Base-by-base conservation (phyloP, 2,113 vertebrate species). In the Scytalopus superciliaris region DNA sequence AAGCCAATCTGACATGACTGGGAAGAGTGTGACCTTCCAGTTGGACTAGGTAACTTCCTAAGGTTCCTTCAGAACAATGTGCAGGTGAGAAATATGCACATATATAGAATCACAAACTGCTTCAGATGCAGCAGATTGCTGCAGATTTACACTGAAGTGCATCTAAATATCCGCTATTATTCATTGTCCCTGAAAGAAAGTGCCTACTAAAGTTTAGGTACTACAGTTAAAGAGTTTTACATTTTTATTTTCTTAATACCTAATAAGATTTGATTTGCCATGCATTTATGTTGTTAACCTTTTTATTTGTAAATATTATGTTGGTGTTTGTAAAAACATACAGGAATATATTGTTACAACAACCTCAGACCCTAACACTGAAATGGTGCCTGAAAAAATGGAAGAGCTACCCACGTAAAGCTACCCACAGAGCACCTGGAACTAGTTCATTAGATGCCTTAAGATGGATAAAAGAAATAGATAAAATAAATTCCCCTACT, bases 1-100 rank as follows among this genome's bases (percentile, higher is more conserved):
- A 73, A 62, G 18, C 8, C 9, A 1, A 0, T 27, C 31, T 55
- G 33, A 55, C 12, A 33, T 0, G 0, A 78, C 23, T 55, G 35
- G 18, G 50, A 85, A 76, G 52, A 68, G 8, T 3, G 5, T 15
- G 6, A 37, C 27, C n/a, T 57, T 57, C 44, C 37, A 73, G 45
- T 1, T 72, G 37, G 39, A 74, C 10, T 8, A 17, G 12, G 22
- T 22, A 40, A 53, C 49, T 82, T 64, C 62, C 44, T 53, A 47
- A 67, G 6, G 10, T 27, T 57, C 25, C 66, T 78, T 78, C 35
- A 81, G 86, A 72, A 30, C 19, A 82, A 33, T 0, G 0, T 16
- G 47, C 42, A 27, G 18, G 39, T 68, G 49, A 92, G 37, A 95
- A 88, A 80, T 33, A 62, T 0, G 4, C 35, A 60, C 13, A 47